Evolutionary conservation across 2,113 vertebrate genomes (phyloP).

Genomic region (Saguinus midas): DNA sequence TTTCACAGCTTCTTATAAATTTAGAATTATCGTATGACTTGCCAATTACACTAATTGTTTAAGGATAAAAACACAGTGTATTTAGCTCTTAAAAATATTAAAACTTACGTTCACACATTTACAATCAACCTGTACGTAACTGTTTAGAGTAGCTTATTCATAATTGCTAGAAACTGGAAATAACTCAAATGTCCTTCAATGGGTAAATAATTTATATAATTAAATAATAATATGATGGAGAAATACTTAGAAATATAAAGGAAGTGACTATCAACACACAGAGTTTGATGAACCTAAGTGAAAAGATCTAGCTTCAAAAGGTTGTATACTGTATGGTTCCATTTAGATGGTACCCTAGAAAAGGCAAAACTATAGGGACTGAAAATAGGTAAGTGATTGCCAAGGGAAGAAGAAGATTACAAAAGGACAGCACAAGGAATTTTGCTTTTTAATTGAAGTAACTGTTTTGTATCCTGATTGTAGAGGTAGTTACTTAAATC

Average conservation of each 20-base stretch:
- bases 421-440: not conserved
- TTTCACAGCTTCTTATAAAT: not conserved
- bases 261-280: not conserved
- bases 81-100: not conserved
- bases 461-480: not conserved
- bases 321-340: not conserved
- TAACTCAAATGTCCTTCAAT: not conserved
- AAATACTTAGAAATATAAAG: not conserved
- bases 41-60: not conserved
- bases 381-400: not conserved
- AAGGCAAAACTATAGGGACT: not conserved
- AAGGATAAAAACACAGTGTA: not conserved
- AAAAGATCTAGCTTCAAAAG: not conserved
- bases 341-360: not conserved
- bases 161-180: not conserved
- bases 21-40: not conserved
- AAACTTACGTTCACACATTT: not conserved
- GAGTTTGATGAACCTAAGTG: not conserved
- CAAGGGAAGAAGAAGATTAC: not conserved
- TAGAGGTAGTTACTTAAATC: not conserved
- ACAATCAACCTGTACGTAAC: not conserved
- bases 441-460: not conserved
- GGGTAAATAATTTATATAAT: not conserved
- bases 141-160: not conserved
- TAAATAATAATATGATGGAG: not conserved